Evolutionary conservation across 2,888 invertebrate species (phyloP).

Genomic region (Coenonympha arcania): DNA sequence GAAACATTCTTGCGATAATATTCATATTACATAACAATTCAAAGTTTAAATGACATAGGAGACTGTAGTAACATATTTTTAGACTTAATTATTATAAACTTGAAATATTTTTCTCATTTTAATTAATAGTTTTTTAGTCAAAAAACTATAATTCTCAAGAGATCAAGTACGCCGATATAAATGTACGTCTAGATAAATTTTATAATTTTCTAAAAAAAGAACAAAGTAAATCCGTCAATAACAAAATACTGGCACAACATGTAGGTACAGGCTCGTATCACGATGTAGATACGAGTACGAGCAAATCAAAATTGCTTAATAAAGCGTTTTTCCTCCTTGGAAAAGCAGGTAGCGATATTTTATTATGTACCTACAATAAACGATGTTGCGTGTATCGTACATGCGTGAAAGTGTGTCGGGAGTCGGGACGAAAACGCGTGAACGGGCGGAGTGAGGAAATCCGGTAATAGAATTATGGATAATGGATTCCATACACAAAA

Average conservation of each 20-base stretch:
- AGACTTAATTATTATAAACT: too few relatives aligned
- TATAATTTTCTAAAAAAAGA: too few relatives aligned
- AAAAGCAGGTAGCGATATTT: constrained; percentile 7
- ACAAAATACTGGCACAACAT: background rate
- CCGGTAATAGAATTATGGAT: constrained; percentile 23
- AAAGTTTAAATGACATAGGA: too few relatives aligned
- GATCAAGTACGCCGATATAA: too few relatives aligned
- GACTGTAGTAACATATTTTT: too few relatives aligned
- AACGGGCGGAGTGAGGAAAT: constrained; percentile 21
- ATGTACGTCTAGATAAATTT: too few relatives aligned
- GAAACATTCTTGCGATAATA: too few relatives aligned
- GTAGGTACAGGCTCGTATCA: background rate
- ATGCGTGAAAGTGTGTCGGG: constrained; percentile 17
- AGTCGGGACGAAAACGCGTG: constrained; percentile 17
- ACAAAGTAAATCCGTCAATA: too few relatives aligned
- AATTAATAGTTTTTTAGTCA: too few relatives aligned
- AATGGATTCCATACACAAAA: constrained; percentile 18
- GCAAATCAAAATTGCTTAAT: constrained; percentile 13
- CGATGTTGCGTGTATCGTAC: constrained; percentile 17
- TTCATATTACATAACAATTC: too few relatives aligned
- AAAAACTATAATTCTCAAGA: too few relatives aligned
- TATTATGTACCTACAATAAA: constrained; percentile 13
- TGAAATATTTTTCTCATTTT: too few relatives aligned
- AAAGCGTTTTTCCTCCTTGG: constrained; percentile 11
- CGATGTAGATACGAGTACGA: background rate